Base-by-base conservation (phyloP, 1,140 invertebrate species). In the Ceratoteleas bidentatus region DNA sequence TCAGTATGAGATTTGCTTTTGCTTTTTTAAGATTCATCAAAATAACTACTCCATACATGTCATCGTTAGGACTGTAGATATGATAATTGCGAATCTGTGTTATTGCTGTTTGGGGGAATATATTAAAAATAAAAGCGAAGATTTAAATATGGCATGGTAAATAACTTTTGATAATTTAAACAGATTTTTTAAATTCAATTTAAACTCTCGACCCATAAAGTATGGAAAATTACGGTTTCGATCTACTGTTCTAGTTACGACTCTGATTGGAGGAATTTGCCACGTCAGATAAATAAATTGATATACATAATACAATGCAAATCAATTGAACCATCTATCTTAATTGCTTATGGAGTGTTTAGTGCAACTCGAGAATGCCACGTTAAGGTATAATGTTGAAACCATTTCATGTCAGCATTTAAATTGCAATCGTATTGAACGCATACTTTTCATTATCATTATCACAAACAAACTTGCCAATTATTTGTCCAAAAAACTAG, bases 91-190 rank as follows among this genome's bases (percentile, higher is more conserved):
- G n/a, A 54, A 54, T 54, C 13, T 54, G 6, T 54, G 52, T 54
- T 54, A 54, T 32, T 54, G 52, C 3, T n/a, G 32, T 34, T 7
- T 54, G 32, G 16, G 16, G 6, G 32, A 54, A 34, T 54, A 15
- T 34, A 11, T 54, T n/a, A 33, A 33, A 34, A 54, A 54, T 33
- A 2, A 5, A 0, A 34, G 52, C 14, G 52, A 54, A 34, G 32
- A n/a, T n/a, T n/a, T 54, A n/a, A 54, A 54, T n/a, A 8, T 54
- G 11, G 52, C 32, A 54, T 54, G 52, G 52, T 54, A 54, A 34
- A 4, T 24, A n/a, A n/a, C n/a, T 24, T 24, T 24, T 24, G 24
- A 24, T 4, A 24, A n/a, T n/a, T n/a, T n/a, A n/a, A n/a, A n/a
- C n/a, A n/a, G n/a, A n/a, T n/a, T n/a, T n/a, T n/a, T n/a, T n/a